A percentile compares a stretch with the other conserved stretches of the same genome.
Evolutionary conservation across 1,140 invertebrate species (phyloP).

Genomic region (Oryzaephilus surinamensis): DNA sequence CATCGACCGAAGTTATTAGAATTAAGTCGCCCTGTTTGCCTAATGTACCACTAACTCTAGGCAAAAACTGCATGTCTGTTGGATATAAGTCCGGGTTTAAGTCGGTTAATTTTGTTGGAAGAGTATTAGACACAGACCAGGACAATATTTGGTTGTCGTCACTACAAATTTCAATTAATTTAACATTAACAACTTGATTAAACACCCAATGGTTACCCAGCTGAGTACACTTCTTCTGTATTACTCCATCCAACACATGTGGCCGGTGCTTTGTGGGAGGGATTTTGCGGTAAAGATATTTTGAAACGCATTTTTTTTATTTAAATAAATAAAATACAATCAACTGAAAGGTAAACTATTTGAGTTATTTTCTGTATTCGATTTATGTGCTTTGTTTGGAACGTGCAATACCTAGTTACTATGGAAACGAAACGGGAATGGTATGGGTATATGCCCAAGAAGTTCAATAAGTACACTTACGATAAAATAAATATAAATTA

Average conservation of each 20-base stretch:
- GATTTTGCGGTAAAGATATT: constrained; percentile 58
- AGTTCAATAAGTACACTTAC: too few species aligned
- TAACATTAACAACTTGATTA: constrained; percentile 3
- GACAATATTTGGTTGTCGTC: constrained; percentile 85
- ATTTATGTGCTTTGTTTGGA: too few species aligned
- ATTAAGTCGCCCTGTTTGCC: constrained; percentile 75
- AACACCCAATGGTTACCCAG: constrained; percentile 48
- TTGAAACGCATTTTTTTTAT: constrained; percentile 67
- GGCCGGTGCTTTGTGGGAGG: constrained; percentile 62
- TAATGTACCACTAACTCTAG: constrained; percentile 38
- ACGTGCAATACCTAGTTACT: too few species aligned
- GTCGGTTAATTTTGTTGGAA: constrained; percentile 63
- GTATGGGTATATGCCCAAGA: too few species aligned
- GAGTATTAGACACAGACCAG: constrained; percentile 75
- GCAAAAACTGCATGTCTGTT: constrained; percentile 78
- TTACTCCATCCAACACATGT: constrained; percentile 86
- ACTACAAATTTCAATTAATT: constrained; percentile 39
- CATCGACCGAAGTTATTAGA: constrained; percentile 82
- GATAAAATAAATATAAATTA: too few species aligned
- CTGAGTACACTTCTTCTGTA: constrained; percentile 85
- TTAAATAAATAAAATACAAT: constrained; percentile 4
- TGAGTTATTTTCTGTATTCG: too few species aligned
- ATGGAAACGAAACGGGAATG: too few species aligned
- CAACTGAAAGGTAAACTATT: too few species aligned
- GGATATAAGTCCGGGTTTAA: constrained; percentile 77